These are phyloP conservation scores for Drosophila tsacasi DNA, from an alignment of 1,140 invertebrate genomes.

Conservation along the genomic window DNA sequence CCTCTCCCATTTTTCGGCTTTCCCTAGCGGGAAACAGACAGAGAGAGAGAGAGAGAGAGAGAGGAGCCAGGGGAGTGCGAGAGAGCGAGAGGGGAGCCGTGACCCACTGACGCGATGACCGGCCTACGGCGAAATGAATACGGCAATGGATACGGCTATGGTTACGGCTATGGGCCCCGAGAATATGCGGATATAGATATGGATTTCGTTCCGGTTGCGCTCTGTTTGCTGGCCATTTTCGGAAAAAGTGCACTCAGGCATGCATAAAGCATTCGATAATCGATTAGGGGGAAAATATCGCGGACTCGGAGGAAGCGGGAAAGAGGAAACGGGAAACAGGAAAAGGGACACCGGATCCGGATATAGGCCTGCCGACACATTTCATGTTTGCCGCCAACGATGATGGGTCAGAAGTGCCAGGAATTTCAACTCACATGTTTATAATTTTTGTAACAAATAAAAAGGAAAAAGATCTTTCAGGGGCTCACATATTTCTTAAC, in stretches of 20 bases:
- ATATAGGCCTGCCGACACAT: conserved; percentile 20
- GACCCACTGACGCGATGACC: conserved; percentile 52
- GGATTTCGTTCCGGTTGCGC: conserved; percentile 13
- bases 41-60: background rate
- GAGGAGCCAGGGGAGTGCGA: background rate
- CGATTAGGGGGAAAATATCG: conserved; percentile 15
- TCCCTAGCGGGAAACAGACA: background rate
- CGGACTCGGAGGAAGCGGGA: conserved; percentile 3
- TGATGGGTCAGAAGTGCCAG: background rate
- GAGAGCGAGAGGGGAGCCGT: conserved; percentile 28
- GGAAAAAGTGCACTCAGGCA: conserved; percentile 32
- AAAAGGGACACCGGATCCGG: conserved; percentile 19
- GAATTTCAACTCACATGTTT: background rate
- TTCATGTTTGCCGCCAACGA: conserved; percentile 4
- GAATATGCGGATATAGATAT: conserved; percentile 21
- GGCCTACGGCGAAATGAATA: conserved; percentile 27
- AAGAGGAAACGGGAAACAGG: conserved; percentile 12
- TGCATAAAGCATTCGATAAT: conserved; percentile 37
- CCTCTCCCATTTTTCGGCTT: conserved; percentile 25
- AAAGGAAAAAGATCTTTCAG: background rate
- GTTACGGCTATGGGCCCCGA: conserved; percentile 7
- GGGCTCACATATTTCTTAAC: background rate
- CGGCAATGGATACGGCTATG: background rate
- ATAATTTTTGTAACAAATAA: background rate
- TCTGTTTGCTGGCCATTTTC: conserved; percentile 14